phyloP scores from a whole-genome alignment of 2,797 vertebrate genomes.

The Tokudaia tokunoshimensis region DNA sequence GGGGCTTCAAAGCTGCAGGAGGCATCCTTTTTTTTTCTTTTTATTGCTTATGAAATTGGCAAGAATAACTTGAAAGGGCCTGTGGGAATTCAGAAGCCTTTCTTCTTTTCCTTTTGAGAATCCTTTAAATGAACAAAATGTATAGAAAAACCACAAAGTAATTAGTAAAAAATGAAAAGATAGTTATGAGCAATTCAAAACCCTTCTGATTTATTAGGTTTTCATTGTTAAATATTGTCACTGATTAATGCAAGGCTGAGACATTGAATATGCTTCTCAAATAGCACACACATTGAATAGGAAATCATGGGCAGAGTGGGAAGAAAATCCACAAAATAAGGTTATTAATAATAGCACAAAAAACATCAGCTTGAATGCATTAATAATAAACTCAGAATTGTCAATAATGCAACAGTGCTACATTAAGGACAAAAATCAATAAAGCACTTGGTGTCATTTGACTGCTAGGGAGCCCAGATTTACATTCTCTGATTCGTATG shows the following conservation, averaged over 20 bases:
- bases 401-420: background rate
- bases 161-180: slow-evolving; percentile 64
- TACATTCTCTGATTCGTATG: background rate
- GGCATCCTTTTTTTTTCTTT: background rate
- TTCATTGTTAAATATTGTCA: slow-evolving; percentile 24
- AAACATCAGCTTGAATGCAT: background rate
- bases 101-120: slow-evolving; percentile 54
- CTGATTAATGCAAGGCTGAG: slow-evolving; percentile 56
- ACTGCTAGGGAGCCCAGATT: background rate
- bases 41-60: slow-evolving; percentile 36
- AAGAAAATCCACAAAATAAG: slow-evolving; percentile 16
- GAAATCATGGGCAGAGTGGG: slow-evolving; percentile 1
- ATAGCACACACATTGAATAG: slow-evolving; percentile 52
- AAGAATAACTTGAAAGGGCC: slow-evolving; percentile 61
- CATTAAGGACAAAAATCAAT: background rate
- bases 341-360: background rate
- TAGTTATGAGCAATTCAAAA: slow-evolving; percentile 63
- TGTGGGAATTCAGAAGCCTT: slow-evolving; percentile 51
- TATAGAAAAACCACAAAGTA: slow-evolving; percentile 55
- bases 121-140: slow-evolving; percentile 65
- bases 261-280: slow-evolving; percentile 44
- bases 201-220: slow-evolving; percentile 72
- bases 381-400: background rate
- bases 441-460: background rate
- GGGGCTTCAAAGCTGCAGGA: slow-evolving; percentile 2